A percentile compares a stretch with the other conserved stretches of the same genome.
These are phyloP conservation scores for Plutella xylostella DNA, from an alignment of 2,888 invertebrate species.

Conservation along the genomic window DNA sequence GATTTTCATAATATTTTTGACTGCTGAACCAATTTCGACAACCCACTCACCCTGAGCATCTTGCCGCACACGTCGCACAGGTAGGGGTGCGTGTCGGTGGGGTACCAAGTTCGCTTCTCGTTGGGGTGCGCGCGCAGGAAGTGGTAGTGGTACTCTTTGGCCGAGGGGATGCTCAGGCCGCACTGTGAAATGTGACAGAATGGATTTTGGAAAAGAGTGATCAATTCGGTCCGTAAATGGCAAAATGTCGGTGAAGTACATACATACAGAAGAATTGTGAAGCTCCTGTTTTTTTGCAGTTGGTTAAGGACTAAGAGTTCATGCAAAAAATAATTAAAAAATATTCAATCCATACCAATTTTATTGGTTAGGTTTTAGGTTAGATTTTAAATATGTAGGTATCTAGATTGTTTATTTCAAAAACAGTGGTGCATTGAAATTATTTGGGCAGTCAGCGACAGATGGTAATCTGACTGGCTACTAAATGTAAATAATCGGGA, in stretches of 20 bases:
- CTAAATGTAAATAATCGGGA: too few species aligned
- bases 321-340: neutral
- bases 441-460: too few species aligned
- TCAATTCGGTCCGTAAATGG: too few species aligned
- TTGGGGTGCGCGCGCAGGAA: conserved; percentile 2
- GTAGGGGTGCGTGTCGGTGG: neutral
- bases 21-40: neutral
- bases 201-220: neutral
- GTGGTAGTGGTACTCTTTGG: conserved; percentile 5
- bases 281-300: neutral
- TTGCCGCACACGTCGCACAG: conserved; percentile 7
- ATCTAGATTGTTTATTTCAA: too few species aligned
- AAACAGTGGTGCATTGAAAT: too few species aligned
- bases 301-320: neutral
- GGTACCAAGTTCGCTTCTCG: neutral
- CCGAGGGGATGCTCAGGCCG: neutral
- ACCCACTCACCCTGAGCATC: neutral
- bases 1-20: neutral
- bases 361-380: too few species aligned
- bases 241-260: neutral
- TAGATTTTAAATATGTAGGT: too few species aligned
- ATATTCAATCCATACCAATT: too few species aligned
- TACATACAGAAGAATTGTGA: neutral
- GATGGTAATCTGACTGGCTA: too few species aligned
- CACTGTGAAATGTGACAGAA: neutral